Evolutionary conservation across 2,888 invertebrate genomes (phyloP).

Genomic region (Conomelus anceps): DNA sequence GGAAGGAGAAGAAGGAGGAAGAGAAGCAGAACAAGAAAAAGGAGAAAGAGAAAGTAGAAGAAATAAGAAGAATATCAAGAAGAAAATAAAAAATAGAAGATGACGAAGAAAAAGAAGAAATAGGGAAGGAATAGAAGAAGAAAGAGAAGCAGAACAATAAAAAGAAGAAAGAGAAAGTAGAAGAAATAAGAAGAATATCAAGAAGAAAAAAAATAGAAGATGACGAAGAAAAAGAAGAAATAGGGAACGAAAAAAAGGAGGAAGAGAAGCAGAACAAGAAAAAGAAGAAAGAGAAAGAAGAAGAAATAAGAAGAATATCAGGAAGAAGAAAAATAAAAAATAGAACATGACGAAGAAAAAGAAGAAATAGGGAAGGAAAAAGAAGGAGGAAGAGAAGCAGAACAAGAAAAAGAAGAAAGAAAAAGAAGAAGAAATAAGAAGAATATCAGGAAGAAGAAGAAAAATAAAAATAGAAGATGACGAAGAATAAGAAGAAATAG

Average conservation of each 20-base stretch:
- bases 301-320: too few relatives aligned
- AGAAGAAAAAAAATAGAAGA: too few relatives aligned
- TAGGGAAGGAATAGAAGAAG: neutral
- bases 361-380: too few relatives aligned
- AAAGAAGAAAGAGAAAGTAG: neutral
- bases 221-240: too few relatives aligned
- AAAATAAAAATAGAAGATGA: too few relatives aligned
- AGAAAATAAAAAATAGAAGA: neutral
- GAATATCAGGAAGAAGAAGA: neutral
- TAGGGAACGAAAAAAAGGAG: too few relatives aligned
- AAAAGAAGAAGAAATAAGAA: neutral
- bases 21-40: neutral
- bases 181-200: neutral
- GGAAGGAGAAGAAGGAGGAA: neutral
- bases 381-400: neutral
- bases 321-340: too few relatives aligned
- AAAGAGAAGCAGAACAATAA: neutral
- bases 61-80: neutral
- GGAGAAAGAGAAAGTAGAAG: neutral
- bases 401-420: neutral
- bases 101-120: neutral
- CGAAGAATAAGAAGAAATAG: too few relatives aligned
- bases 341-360: too few relatives aligned
- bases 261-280: neutral
- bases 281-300: too few relatives aligned